These are phyloP conservation scores for Oriolus oriolus DNA, from an alignment of 2,113 vertebrate genomes.

Conservation along the genomic window DNA sequence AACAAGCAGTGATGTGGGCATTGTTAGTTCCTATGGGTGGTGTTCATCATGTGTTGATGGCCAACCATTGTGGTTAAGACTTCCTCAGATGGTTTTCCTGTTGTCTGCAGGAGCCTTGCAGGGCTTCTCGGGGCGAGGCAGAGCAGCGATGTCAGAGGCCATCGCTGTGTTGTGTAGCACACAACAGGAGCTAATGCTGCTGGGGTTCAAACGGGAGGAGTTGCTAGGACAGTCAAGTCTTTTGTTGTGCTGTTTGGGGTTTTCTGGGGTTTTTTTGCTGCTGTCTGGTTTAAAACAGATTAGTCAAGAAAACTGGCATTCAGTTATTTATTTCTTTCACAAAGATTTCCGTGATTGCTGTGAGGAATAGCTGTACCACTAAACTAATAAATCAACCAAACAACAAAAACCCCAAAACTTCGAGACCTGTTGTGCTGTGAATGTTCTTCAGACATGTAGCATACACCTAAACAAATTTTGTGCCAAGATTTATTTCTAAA, in stretches of 20 bases:
- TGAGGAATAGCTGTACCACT: background rate
- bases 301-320: background rate
- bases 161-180: accelerated
- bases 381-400: background rate
- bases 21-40: background rate
- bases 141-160: background rate
- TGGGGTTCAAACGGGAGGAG: background rate
- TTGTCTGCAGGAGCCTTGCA: background rate
- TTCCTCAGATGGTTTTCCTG: background rate
- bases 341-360: background rate
- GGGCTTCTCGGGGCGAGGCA: background rate
- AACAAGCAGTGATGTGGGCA: background rate
- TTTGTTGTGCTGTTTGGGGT: background rate
- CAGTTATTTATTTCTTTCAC: background rate
- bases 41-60: background rate
- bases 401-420: background rate
- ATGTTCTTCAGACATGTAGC: background rate
- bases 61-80: background rate
- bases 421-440: background rate
- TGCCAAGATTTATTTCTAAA: background rate
- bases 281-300: background rate
- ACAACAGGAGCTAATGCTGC: background rate
- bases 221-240: background rate
- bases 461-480: background rate
- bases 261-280: background rate